These are phyloP conservation scores for Ooceraea biroi DNA, from an alignment of 1,140 invertebrate genomes.

Conservation along the genomic window DNA sequence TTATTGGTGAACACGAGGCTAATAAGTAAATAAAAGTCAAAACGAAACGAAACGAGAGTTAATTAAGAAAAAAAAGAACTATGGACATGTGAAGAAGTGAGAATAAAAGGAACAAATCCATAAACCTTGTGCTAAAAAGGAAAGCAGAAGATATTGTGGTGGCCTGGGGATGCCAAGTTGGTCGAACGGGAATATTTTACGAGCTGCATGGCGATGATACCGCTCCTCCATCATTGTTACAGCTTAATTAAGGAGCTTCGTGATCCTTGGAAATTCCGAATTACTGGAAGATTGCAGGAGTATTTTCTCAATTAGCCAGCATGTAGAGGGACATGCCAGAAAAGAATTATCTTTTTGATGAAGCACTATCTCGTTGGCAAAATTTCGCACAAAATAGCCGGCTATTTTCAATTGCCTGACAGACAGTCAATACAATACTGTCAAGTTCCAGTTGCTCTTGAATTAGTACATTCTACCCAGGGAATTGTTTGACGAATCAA, in stretches of 20 bases:
- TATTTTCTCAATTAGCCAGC: conserved; percentile 77
- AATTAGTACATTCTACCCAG: conserved; percentile 48
- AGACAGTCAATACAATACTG: neutral
- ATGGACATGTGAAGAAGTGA: conserved; percentile 9
- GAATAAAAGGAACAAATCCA: neutral
- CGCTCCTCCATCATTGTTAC: conserved; percentile 77
- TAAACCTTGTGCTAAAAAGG: conserved; percentile 4
- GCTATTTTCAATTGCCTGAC: conserved; percentile 13
- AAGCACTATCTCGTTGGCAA: conserved; percentile 5
- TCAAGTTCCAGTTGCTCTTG: conserved; percentile 3
- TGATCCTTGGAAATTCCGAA: conserved; percentile 78
- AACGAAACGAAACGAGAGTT: conserved; percentile 58
- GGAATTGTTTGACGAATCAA: conserved; percentile 52
- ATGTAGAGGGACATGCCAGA: conserved; percentile 16
- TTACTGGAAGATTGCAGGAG: conserved; percentile 72
- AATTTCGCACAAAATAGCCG: conserved; percentile 33
- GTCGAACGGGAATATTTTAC: conserved; percentile 43
- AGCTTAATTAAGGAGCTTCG: conserved; percentile 77
- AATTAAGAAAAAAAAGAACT: conserved; percentile 46
- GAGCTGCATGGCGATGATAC: neutral
- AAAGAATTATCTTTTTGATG: conserved; percentile 24
- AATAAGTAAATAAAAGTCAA: conserved; percentile 29
- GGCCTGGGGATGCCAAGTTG: neutral
- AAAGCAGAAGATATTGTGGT: neutral
- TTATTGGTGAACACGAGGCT: conserved; percentile 48